phyloP scores from a whole-genome alignment of 2,113 vertebrate species.

The Myrmecophaga tridactyla region DNA sequence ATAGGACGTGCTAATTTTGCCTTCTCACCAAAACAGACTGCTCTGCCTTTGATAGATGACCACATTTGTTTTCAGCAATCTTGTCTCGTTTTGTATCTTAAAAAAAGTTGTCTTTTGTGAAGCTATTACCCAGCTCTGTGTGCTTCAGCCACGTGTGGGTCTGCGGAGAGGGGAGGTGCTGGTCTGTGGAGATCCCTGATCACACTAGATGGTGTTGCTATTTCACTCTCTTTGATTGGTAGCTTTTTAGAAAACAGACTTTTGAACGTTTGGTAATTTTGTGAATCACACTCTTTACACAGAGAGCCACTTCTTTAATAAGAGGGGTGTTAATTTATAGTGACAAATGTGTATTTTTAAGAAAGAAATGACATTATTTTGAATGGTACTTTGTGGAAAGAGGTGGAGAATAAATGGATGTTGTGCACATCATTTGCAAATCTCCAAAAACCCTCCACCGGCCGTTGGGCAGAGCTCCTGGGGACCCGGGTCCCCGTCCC shows the following conservation, averaged over 20 bases:
- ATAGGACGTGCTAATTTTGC: no score
- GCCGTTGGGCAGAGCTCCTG: not conserved
- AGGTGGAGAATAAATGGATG: slow-evolving; percentile 75
- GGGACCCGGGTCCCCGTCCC: not conserved
- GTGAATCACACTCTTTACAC: slow-evolving; percentile 86
- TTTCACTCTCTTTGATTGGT: slow-evolving; percentile 78
- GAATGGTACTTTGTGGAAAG: slow-evolving; percentile 87
- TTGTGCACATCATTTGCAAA: slow-evolving; percentile 86
- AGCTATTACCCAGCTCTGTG: slow-evolving; percentile 80
- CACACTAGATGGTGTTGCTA: slow-evolving; percentile 76
- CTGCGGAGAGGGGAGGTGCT: slow-evolving; percentile 53
- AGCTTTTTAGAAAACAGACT: slow-evolving; percentile 83
- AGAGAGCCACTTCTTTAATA: slow-evolving; percentile 87
- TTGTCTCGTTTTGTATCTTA: not conserved
- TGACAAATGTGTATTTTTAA: slow-evolving; percentile 89
- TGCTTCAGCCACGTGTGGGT: slow-evolving; percentile 60
- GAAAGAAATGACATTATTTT: slow-evolving; percentile 86
- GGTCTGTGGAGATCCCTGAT: slow-evolving; percentile 67
- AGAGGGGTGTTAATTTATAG: slow-evolving; percentile 86
- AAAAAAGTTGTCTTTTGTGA: not conserved
- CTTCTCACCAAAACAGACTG: not conserved
- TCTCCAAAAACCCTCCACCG: slow-evolving; percentile 91
- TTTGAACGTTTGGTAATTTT: slow-evolving; percentile 86
- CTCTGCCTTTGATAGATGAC: not conserved
- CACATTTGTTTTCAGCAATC: not conserved